Percentiles rank a stretch among this genome's conserved stretches.
Evolutionary conservation across 2,888 invertebrate species (phyloP).

Genomic region (Orthosia cruda): DNA sequence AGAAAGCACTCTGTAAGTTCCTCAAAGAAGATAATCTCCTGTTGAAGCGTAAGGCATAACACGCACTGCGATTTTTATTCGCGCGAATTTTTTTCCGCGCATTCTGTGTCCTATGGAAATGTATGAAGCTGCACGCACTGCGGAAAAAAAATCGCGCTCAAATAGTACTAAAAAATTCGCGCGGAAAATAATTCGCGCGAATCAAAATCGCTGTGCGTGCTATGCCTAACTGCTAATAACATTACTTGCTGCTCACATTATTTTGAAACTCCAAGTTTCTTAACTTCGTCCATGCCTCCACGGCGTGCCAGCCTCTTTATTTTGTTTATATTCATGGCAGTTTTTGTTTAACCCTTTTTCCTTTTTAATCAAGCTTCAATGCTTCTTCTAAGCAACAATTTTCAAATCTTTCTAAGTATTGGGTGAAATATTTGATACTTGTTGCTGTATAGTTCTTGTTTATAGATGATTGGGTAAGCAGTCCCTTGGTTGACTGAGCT

Average conservation of each 20-base stretch:
- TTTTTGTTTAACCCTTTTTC: slow-evolving; percentile 61
- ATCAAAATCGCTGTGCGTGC: too few species aligned
- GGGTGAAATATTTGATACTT: slow-evolving; percentile 51
- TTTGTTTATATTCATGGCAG: slow-evolving; percentile 69
- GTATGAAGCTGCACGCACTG: too few species aligned
- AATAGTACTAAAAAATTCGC: too few species aligned
- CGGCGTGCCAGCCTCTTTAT: slow-evolving; percentile 41
- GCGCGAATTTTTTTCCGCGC: too few species aligned
- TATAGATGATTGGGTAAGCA: not conserved
- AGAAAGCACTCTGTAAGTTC: not conserved
- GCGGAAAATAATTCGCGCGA: too few species aligned
- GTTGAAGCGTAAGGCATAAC: not conserved
- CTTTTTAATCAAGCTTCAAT: slow-evolving; percentile 61
- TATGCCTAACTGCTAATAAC: slow-evolving; percentile 11
- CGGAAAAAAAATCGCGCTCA: too few species aligned
- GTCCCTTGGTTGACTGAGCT: not conserved
- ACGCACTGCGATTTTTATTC: too few species aligned
- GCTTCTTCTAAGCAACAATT: slow-evolving; percentile 32
- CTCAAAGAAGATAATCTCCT: slow-evolving; percentile 4
- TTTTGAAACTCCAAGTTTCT: slow-evolving; percentile 23
- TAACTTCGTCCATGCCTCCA: not conserved
- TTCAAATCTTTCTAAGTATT: slow-evolving; percentile 29
- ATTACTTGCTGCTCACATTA: slow-evolving; percentile 32
- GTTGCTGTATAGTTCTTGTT: slow-evolving; percentile 31
- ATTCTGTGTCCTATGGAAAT: too few species aligned